A percentile compares a stretch with the other conserved stretches of the same genome.
phyloP scores from a whole-genome alignment of 2,797 vertebrate species.

The Sebastes minor region DNA sequence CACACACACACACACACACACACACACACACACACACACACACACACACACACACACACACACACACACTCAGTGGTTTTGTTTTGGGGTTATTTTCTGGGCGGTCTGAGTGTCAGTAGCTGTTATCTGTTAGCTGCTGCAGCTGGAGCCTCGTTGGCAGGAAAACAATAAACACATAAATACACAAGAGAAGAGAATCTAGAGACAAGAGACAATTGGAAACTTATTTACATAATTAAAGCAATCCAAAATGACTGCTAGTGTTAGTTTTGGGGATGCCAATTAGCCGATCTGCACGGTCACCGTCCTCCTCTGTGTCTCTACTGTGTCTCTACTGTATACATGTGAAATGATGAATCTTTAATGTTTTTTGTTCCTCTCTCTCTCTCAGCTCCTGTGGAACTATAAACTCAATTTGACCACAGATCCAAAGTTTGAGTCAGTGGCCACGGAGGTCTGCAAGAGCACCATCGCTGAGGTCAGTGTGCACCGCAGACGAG shows the following conservation, averaged over 20 bases:
- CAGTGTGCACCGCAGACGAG: background rate
- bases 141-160: slow-evolving; percentile 22
- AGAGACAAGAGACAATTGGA: background rate
- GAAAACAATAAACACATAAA: slow-evolving; percentile 9
- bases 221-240: background rate
- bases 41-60: background rate
- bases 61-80: background rate
- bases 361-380: background rate
- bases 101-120: slow-evolving; percentile 12
- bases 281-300: too few relatives aligned
- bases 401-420: slow-evolving; percentile 96
- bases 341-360: background rate
- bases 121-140: slow-evolving; percentile 34
- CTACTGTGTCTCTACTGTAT: background rate
- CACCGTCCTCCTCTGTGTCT: background rate
- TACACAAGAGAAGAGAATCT: background rate
- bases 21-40: background rate
- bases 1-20: too few relatives aligned
- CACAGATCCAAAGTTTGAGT: slow-evolving; percentile 93
- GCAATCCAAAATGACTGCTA: background rate
- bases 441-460: slow-evolving; percentile 93
- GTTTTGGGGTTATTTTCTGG: slow-evolving; percentile 2
- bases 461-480: slow-evolving; percentile 92
- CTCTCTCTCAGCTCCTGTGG: slow-evolving; percentile 85
- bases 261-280: background rate